phyloP scores from a whole-genome alignment of 2,888 invertebrate genomes.

The Ornithoptera priamus region DNA sequence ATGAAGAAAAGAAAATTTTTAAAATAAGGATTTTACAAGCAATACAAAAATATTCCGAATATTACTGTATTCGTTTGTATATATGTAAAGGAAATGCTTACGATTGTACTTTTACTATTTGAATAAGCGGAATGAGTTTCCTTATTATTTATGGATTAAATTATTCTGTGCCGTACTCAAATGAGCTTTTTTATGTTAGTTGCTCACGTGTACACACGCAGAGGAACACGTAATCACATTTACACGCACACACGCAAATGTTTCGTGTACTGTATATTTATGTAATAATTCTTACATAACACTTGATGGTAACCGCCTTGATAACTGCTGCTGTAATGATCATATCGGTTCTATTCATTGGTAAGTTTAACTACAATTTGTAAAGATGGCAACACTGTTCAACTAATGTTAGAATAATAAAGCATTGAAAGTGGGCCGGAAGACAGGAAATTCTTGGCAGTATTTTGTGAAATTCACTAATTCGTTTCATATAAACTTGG shows the following conservation, averaged over 20 bases:
- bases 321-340: constrained; percentile 15
- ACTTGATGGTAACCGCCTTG: constrained; percentile 13
- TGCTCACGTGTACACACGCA: constrained; percentile 14
- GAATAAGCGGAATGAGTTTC: constrained; percentile 2
- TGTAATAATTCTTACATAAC: constrained; percentile 15
- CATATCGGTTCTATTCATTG: constrained; percentile 11
- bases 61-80: no score
- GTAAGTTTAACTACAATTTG: not conserved
- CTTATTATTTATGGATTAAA: constrained; percentile 6
- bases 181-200: constrained; percentile 10
- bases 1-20: no score
- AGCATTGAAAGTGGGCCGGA: no score
- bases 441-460: no score
- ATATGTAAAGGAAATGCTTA: not conserved
- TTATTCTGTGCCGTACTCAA: not conserved
- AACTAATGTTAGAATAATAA: not conserved
- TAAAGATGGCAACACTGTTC: constrained; percentile 3
- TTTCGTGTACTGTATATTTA: no score
- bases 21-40: no score
- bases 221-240: constrained; percentile 12
- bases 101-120: not conserved
- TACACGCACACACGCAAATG: constrained; percentile 14
- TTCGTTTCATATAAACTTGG: no score
- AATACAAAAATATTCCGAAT: no score
- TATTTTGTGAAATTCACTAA: no score